Base-by-base conservation (phyloP, 2,888 invertebrate genomes). In the Beris morrisii region DNA sequence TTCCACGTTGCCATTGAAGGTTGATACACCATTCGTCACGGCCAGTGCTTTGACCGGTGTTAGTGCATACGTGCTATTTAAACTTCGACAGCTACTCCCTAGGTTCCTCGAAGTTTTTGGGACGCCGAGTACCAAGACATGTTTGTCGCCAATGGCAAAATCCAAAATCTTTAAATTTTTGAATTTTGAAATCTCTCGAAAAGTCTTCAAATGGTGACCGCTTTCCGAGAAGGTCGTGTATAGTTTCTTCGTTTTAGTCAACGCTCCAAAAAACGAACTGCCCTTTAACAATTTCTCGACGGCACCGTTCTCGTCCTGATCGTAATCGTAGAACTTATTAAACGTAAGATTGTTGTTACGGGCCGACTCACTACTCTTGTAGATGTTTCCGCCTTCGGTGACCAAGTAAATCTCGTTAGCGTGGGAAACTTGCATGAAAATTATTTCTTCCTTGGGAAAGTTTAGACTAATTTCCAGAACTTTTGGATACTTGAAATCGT, bases 171-270 rank as follows among this genome's bases (percentile, higher is more conserved):
- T 75, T 4, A 80, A 72, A 67, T 79, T 78, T 69, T 77, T 80
- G 50, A 80, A 79, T 69, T 80, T 80, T n/a, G 79, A 78, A 55
- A 80, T 80, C 71, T 80, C 80, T 13, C 80, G 75, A 69, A 80
- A 80, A 5, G 80, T 80, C 69, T 78, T 80, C 69, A 79, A 70
- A 67, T 80, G 80, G 70, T 80, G 79, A 1, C 80, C 80, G 64
- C 79, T 79, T 70, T 80, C 80, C 50, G 80, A 80, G 67, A 80
- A 79, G 7, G 81, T 80, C 3, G 80, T 80, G 30, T 78, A 78
- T 70, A 80, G 80, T 69, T 79, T 79, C 69, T 78, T 75, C 0
- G 78, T 77, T 71, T 76, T 78, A 64, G 78, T 80, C 4, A 79
- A 73, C 5, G 77, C 78, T 1, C 77, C 75, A 67, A 75, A 80